Base-by-base conservation (phyloP, 2,797 vertebrate species). In the Paedocypris micromegethes region DNA sequence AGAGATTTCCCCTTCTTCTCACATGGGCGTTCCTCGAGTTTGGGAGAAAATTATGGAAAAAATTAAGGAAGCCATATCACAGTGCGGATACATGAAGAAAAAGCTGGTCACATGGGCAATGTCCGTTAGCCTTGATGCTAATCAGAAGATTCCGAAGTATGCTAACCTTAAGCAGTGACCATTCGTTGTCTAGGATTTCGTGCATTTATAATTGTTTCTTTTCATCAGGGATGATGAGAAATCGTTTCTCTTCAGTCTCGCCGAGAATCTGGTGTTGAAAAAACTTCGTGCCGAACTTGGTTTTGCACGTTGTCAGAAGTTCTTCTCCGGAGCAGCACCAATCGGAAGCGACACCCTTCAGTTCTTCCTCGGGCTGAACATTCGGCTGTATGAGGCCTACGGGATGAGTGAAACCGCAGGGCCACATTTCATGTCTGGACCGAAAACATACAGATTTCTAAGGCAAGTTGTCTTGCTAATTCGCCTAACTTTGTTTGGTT, bases 31-130 rank as follows among this genome's bases (percentile, higher is more conserved):
- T 53, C 93, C 93, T 0, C 85, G 92, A 4, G 90, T 94, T 2
- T 94, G 93, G 93, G 93, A 94, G 85, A 94, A 94, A 82, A 92
- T 93, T 43, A 93, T 93, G 93, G 92, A 93, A 79, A 88, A 86
- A 55, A 89, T 94, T 74, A 92, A 92, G 79, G 89, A 91, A 55
- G 86, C 57, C 46, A 84, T 83, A 0, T 83, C 89, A 58, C 89
- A 86, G 76, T 87, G 88, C 47, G 88, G 92, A 58, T 91, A 90
- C 72, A 3, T 94, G 77, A 88, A 90, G 77, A 93, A 80, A 83
- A 94, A 92, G 78, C 79, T 94, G 76, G 74, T 93, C 3, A 87
- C 87, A 3, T 93, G 92, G 93, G 92, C 92, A 51, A 93, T 92
- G 91, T 87, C 91, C 2, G 85, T 94, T 75, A 89, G 85, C 68